Base-by-base conservation (phyloP, 1,140 invertebrate species). In the Delia radicum region DNA sequence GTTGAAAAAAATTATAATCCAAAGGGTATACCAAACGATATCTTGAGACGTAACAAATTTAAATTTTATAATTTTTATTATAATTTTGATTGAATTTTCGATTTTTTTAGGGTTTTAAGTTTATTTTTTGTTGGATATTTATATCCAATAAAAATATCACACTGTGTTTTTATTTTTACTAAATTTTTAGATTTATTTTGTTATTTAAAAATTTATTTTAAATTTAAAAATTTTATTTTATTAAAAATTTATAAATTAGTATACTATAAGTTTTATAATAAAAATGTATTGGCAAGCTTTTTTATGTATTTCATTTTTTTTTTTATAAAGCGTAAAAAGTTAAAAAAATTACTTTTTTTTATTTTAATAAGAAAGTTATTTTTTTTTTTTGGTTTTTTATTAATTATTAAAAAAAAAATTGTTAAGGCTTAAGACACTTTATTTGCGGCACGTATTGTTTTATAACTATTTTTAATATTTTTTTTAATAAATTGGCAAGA, bases 371-470 rank as follows among this genome's bases (percentile, higher is more conserved):
- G n/a, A n/a, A n/a, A n/a, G n/a, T n/a, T n/a, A n/a, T 63, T 24
- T 28, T 4, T 2, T 67, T 67, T 67, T 29, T 10, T 28, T 31
- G 8, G 15, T 65, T 67, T 29, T 28, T 67, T 55, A 6, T 24
- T 18, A 0, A 18, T 55, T 15, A 0, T 55, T 55, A 24, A 21
- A 21, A 21, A 24, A 37, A 37, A 37, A 55, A 55, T 55, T 3
- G 10, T 55, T 55, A 55, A 55, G 48, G 48, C 48, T 77, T 82
- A 82, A 83, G 82, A 83, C 82, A 82, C 81, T 82, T 82, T 78
- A 77, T 21, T 21, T 55, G 48, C 48, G 48, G 48, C 48, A 55
- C 48, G n/a, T 55, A 55, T 24, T 55, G 15, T 55, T 55, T 55
- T 24, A 48, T 55, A 55, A 7, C 24, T 55, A 24, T 21, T 55